Evolutionary conservation across 2,797 vertebrate genomes (phyloP), one percentile per base, ranked within the genome.

Genomic region (Thunnus albacares): DNA sequence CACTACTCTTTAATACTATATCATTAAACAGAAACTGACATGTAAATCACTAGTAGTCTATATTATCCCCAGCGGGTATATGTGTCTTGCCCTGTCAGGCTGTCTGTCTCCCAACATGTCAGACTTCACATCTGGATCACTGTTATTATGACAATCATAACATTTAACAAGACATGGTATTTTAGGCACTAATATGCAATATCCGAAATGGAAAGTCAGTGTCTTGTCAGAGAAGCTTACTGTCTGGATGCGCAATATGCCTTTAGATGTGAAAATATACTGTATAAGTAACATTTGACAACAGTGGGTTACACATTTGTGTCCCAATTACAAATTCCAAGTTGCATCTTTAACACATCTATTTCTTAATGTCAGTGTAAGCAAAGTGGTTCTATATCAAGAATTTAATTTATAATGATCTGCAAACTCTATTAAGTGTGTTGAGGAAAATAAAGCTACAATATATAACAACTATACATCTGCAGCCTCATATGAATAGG

Each of bases 1-100:
- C 92, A 87, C 30, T 45, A 76, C 66, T 88, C 45, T 91, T 88
- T 92, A 88, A 90, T 88, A 82, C 68, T 85, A 89, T 91, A 80
- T 91, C 79, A 93, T 93, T 92, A 88, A 84, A 91, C 72, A 77
- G 60, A 64, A 87, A 78, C 87, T 89, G 88, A 85, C 91, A 81
- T 83, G 86, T 84, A 87, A 90, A 92, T 91, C 86, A 82, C 69
- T 62, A 67, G 82, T 55, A 74, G 87, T 81, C 84, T 83, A 58
- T 80, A 82, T 86, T 90, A 92, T 88, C 84, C 85, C 81, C 78
- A 28, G 75, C 77, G 87, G 87, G 68, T 75, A 80, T 89, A 71
- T 71, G 55, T 82, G 72, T 79, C 88, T 81, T 82, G 79, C 77
- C 78, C 83, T 80, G 87, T 88, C 85, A 84, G 83, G 78, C 81